Percentiles rank a stretch among this genome's conserved stretches.
Evolutionary conservation across 2,113 vertebrate genomes (phyloP).

Genomic region (Nycticorax nycticorax): DNA sequence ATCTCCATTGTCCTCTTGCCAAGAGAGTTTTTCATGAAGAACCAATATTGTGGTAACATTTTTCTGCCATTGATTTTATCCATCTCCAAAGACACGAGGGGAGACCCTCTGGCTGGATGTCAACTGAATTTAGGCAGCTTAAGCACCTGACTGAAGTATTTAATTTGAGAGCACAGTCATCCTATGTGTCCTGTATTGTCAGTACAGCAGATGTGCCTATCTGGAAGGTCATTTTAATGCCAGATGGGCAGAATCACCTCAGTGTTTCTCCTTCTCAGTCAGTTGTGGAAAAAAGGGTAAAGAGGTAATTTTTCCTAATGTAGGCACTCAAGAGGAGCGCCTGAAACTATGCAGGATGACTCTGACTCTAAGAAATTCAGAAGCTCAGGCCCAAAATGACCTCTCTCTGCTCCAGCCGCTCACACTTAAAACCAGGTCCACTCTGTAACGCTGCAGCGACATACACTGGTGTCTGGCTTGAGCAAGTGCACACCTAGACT

Average conservation of each 20-base stretch:
- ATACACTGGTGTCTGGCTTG: background rate
- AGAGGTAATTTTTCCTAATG: background rate
- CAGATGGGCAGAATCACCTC: background rate
- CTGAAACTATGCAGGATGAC: background rate
- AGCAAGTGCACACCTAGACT: background rate
- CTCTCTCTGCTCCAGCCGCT: background rate
- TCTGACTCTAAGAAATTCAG: background rate
- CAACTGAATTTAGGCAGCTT: background rate
- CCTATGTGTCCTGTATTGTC: background rate
- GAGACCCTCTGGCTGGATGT: background rate
- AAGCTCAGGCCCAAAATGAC: background rate
- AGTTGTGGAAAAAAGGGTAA: background rate
- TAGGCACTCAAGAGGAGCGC: background rate
- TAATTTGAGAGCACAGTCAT: background rate
- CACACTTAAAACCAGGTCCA: background rate
- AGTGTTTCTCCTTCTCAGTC: background rate
- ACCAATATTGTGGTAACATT: background rate
- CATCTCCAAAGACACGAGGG: background rate
- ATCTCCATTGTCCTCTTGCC: background rate
- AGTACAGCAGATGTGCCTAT: background rate
- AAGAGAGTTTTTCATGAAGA: background rate
- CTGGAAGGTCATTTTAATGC: background rate
- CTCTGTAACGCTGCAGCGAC: background rate
- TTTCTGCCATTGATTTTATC: background rate
- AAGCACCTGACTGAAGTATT: background rate